phyloP scores from a whole-genome alignment of 2,113 vertebrate genomes.

The Pelvicachromis taeniatus region DNA sequence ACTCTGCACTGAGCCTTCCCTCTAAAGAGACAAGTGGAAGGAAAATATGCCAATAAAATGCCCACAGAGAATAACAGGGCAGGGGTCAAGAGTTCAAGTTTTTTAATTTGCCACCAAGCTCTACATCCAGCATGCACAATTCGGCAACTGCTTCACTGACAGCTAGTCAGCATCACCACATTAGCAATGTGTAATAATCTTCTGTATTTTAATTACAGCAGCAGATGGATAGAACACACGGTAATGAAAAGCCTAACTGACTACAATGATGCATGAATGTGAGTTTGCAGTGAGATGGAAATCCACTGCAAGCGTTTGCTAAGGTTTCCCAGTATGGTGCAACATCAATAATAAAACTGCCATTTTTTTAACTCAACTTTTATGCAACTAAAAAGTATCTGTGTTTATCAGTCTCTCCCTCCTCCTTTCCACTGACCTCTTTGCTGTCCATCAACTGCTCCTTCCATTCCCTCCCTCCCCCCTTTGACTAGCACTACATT shows the following conservation, averaged over 20 bases:
- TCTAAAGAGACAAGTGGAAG: neutral
- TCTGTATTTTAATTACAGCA: neutral
- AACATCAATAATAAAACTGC: neutral
- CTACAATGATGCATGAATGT: neutral
- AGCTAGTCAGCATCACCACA: neutral
- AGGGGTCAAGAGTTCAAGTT: neutral
- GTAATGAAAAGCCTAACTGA: neutral
- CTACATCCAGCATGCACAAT: neutral
- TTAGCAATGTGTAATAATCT: neutral
- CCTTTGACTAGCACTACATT: conserved; percentile 18
- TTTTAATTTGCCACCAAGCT: neutral
- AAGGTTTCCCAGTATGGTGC: neutral
- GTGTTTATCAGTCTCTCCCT: neutral
- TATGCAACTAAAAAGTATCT: neutral
- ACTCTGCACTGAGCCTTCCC: neutral
- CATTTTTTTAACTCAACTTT: fast-evolving
- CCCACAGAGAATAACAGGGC: neutral
- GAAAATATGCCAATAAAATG: neutral
- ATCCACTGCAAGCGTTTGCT: neutral
- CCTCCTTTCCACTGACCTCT: neutral
- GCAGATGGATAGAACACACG: neutral
- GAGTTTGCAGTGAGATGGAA: neutral
- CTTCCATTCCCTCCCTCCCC: neutral
- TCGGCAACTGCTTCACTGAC: neutral
- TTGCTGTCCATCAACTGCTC: conserved; percentile 1